Conservation (phyloP, 2,888 invertebrate species). For the Danaus chrysippus region DNA sequence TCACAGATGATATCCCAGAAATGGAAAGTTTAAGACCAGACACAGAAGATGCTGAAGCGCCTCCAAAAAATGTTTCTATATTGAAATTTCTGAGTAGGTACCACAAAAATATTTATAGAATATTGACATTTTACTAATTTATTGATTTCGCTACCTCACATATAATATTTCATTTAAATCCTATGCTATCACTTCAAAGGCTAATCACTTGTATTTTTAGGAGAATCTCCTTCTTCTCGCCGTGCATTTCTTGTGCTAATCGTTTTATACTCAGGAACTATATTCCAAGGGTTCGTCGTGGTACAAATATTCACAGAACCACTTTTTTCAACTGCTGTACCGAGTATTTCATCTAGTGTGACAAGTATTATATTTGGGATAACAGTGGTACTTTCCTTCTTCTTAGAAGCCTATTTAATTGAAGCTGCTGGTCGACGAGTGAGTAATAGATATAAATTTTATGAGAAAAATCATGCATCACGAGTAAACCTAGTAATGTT, state of each 20-base stretch:
- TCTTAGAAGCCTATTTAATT: constrained; percentile 51
- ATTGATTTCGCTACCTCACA: constrained; percentile 32
- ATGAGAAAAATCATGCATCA: neutral
- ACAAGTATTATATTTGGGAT: constrained; percentile 51
- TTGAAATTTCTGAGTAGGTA: too few species aligned
- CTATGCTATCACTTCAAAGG: neutral
- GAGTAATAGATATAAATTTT: constrained; percentile 20
- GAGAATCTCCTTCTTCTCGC: constrained; percentile 51
- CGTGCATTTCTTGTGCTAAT: constrained; percentile 44
- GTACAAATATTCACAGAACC: constrained; percentile 62
- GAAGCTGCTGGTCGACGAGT: constrained; percentile 58
- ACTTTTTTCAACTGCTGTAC: constrained; percentile 52
- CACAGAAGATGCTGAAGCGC: too few species aligned
- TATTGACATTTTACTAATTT: too few species aligned
- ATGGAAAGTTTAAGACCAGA: too few species aligned
- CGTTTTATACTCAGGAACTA: constrained; percentile 42
- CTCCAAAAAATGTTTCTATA: too few species aligned
- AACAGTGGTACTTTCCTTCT: constrained; percentile 40
- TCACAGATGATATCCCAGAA: too few species aligned
- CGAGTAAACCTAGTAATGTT: neutral
- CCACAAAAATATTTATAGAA: too few species aligned
- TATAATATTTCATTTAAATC: constrained; percentile 38
- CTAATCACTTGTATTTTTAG: constrained; percentile 39
- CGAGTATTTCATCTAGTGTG: constrained; percentile 50
- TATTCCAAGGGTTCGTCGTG: constrained; percentile 58